A percentile compares a stretch with the other conserved stretches of the same genome.
Evolutionary conservation across 2,113 vertebrate genomes (phyloP).

Genomic region (Phoenicopterus ruber): DNA sequence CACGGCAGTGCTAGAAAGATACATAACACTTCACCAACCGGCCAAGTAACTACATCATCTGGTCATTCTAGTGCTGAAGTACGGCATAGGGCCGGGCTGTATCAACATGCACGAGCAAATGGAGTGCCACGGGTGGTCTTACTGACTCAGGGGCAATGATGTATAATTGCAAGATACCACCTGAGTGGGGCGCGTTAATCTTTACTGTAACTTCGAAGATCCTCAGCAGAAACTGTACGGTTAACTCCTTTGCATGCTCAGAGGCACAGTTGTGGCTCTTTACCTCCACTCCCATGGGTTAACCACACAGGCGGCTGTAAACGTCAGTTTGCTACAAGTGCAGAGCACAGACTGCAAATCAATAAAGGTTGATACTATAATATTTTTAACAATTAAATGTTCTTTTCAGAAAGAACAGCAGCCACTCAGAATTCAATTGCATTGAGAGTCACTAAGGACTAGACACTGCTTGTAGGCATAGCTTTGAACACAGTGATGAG

Average conservation of each 20-base stretch:
- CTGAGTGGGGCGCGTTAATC: background rate
- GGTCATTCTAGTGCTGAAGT: background rate
- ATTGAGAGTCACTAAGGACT: background rate
- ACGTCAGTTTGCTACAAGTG: background rate
- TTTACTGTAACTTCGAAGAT: background rate
- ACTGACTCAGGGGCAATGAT: background rate
- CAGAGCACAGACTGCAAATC: background rate
- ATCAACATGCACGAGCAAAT: background rate
- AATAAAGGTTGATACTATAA: background rate
- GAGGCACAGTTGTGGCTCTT: background rate
- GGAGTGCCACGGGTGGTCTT: background rate
- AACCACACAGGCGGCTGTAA: background rate
- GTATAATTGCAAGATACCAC: background rate
- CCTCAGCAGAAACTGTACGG: background rate
- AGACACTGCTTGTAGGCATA: background rate
- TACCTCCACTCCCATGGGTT: background rate
- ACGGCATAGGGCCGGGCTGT: fast-evolving
- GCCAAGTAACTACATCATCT: background rate
- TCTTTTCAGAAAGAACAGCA: background rate
- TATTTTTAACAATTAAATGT: background rate
- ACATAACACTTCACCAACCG: background rate
- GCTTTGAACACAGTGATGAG: background rate
- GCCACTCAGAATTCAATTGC: background rate
- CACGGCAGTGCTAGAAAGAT: background rate
- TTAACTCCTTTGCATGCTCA: background rate